Evolutionary conservation across 2,888 invertebrate species (phyloP), one percentile per base, ranked within the genome.

Genomic region (Bombyx huttoni): DNA sequence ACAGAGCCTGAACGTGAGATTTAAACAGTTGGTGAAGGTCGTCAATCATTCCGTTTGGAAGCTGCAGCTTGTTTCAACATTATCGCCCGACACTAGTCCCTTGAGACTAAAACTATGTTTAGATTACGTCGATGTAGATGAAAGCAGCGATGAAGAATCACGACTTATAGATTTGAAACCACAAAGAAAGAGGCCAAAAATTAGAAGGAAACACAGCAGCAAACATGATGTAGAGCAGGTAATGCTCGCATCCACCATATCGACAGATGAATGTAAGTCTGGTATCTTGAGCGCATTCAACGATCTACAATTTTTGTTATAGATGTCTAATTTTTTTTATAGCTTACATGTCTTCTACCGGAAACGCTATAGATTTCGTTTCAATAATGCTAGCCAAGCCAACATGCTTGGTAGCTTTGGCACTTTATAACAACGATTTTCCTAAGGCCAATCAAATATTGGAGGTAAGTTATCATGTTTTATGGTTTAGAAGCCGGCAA

Each of bases 361-460:
- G 68, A 47, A 82, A 70, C 55, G 73, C 73, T 45, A 82, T 81
- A 49, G 88, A 90, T 62, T 89, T 92, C 58, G 81, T 93, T 51
- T 90, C 91, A 48, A 90, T 91, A 51, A 93, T 96, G 94, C 72
- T 96, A 51, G 92, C 94, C 8, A 91, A 94, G 35, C 93, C 94
- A 0, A 92, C 92, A 59, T 92, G 93, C 58, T 81, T 96, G 48
- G 91, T 95, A n/a, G 90, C 93, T 46, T 89, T 94, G 70, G 95
- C 95, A 48, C 83, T 96, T 47, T 92, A 93, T 64, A 91, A 92
- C 55, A 91, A 91, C 53, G 92, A 95, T 70, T 92, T 93, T 59
- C 89, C 90, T 7, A 93, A 93, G 79, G 95, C 94, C 0, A 91
- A 92, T 64, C 92, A 94, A 81, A 94, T 96, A 55, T 91, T 95